These are phyloP conservation scores for Myodes glareolus DNA, from an alignment of 2,113 vertebrate genomes.

Conservation along the genomic window DNA sequence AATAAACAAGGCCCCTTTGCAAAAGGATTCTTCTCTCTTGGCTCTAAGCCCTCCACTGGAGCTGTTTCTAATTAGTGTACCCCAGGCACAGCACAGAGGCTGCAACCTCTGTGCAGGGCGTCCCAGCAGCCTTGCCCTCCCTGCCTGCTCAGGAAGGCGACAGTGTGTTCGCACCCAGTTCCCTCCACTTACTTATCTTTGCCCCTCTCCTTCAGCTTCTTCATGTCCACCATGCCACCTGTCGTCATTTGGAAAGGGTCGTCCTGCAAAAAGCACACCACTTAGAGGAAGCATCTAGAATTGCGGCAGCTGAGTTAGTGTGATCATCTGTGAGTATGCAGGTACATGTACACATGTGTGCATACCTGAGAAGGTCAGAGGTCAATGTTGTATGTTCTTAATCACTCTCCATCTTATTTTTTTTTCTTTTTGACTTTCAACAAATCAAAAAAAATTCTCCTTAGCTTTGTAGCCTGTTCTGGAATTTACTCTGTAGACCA, in stretches of 20 bases:
- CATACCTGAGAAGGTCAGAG: too few relatives aligned
- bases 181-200: constrained; percentile 91
- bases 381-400: not conserved
- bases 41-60: not conserved
- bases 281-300: not conserved
- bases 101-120: not conserved
- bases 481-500: not conserved
- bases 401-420: too few relatives aligned
- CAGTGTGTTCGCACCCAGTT: accelerated
- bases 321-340: not conserved
- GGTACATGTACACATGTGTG: not conserved
- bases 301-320: not conserved
- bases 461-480: not conserved
- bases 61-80: not conserved
- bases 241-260: constrained; percentile 97
- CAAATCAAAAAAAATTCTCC: too few relatives aligned
- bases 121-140: not conserved
- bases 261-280: constrained; percentile 85
- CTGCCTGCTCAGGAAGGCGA: not conserved
- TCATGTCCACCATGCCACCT: constrained; percentile 98
- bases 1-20: not conserved
- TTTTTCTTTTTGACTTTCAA: not conserved
- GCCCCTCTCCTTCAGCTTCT: constrained; percentile 96
- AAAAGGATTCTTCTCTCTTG: not conserved
- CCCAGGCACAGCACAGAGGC: not conserved